Conservation (phyloP, 2,888 invertebrate species). For the Melipona beecheii region DNA sequence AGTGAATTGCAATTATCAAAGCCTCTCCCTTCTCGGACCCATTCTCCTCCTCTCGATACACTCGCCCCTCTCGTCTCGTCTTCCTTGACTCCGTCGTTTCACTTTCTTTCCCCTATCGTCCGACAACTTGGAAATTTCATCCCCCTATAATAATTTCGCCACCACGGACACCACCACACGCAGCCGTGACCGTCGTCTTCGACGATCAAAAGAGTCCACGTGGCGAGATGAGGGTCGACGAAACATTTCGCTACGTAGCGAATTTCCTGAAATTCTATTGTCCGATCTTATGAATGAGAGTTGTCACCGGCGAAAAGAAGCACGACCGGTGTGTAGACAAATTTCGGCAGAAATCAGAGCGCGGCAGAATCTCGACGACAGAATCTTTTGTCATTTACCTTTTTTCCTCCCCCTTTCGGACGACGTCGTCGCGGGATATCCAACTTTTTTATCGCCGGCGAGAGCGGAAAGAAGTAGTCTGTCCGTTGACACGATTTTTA, state of each 20-base stretch:
- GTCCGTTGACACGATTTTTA: not conserved
- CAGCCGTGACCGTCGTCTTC: constrained; percentile 59
- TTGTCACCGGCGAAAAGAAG: constrained; percentile 21
- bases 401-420: too few relatives aligned
- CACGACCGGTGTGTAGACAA: not conserved
- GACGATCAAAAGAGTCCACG: constrained; percentile 74
- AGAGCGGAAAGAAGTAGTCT: not conserved
- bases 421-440: too few relatives aligned
- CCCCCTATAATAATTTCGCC: constrained; percentile 78
- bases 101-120: constrained; percentile 65
- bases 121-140: constrained; percentile 82
- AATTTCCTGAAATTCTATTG: constrained; percentile 54
- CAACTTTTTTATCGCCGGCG: not conserved
- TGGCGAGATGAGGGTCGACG: constrained; percentile 51
- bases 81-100: constrained; percentile 65
- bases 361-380: not conserved
- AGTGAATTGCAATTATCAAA: constrained; percentile 83
- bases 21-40: constrained; percentile 68
- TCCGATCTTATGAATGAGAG: constrained; percentile 41
- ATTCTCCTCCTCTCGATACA: constrained; percentile 41
- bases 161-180: constrained; percentile 61
- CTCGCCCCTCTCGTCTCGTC: constrained; percentile 53
- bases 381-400: not conserved
- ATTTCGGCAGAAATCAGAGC: constrained; percentile 3
- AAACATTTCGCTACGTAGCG: constrained; percentile 56